Percentiles rank a stretch among this genome's conserved stretches.
These are phyloP conservation scores for Vulpes vulpes DNA, from an alignment of 2,113 vertebrate species.

Conservation along the genomic window DNA sequence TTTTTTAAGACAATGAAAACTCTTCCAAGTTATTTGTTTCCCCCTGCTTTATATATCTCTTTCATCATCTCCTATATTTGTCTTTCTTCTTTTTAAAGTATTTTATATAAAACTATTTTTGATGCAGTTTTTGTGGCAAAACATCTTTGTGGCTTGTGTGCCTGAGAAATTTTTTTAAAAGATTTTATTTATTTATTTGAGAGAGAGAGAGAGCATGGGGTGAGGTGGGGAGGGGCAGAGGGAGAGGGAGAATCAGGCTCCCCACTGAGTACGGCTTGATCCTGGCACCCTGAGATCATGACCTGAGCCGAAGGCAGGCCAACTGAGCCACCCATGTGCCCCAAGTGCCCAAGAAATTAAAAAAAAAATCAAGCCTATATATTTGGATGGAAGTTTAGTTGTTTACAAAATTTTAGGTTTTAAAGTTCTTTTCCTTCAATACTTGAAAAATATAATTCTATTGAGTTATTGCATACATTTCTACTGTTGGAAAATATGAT, in stretches of 20 bases:
- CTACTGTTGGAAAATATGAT: background rate
- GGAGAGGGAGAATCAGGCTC: background rate
- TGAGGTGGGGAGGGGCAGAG: background rate
- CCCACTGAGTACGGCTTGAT: background rate
- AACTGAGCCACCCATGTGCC: background rate
- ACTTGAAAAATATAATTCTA: background rate
- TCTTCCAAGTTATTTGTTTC: background rate
- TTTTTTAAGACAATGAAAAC: background rate
- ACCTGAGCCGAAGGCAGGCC: background rate
- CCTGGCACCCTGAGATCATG: background rate
- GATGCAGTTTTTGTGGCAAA: background rate
- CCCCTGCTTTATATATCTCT: background rate
- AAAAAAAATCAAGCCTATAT: background rate
- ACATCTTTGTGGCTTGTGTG: background rate
- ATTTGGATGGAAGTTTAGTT: background rate
- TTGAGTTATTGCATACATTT: background rate
- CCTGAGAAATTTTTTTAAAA: background rate
- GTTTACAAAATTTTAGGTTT: background rate
- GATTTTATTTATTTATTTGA: background rate
- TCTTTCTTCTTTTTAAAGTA: background rate
- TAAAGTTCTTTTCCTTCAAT: background rate
- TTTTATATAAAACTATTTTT: background rate
- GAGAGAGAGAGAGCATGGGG: background rate
- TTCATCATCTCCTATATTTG: background rate
- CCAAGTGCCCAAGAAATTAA: background rate